These are phyloP conservation scores for Samia ricini DNA, from an alignment of 1,140 invertebrate genomes.

Conservation along the genomic window DNA sequence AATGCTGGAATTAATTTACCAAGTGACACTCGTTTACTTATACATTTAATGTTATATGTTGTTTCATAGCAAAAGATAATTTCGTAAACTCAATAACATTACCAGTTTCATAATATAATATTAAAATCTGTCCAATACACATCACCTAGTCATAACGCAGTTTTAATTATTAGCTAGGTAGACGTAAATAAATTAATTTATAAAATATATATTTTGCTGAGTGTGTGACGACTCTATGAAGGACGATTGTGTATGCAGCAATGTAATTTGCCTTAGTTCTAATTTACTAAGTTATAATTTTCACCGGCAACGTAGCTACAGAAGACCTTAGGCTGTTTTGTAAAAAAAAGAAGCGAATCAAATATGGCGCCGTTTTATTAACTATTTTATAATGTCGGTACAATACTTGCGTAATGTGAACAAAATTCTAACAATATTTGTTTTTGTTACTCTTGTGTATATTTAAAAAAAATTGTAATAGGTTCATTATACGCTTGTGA, in stretches of 20 bases:
- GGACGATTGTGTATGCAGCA: constrained; percentile 49
- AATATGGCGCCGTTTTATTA: not conserved
- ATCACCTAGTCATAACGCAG: constrained; percentile 69
- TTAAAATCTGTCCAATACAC: constrained; percentile 36
- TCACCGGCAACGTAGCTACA: not conserved
- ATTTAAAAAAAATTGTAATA: constrained; percentile 66
- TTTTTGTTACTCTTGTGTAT: not conserved
- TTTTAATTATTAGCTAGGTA: constrained; percentile 67
- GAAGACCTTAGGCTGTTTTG: not conserved
- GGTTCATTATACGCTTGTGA: constrained; percentile 69
- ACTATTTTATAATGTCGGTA: not conserved
- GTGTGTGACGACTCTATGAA: constrained; percentile 49
- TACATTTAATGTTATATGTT: no score
- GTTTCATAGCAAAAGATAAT: no score
- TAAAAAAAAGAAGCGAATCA: not conserved
- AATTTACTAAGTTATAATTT: not conserved
- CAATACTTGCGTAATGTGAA: not conserved
- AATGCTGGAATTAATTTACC: not conserved
- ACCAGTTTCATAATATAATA: not conserved
- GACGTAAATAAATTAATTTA: constrained; percentile 55
- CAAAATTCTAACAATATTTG: not conserved
- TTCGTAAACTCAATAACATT: not conserved
- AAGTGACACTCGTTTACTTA: not conserved
- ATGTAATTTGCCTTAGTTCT: not conserved
- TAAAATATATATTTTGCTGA: constrained; percentile 40